Evolutionary conservation across 2,888 invertebrate genomes (phyloP).

Genomic region (Cordilura impudica): DNA sequence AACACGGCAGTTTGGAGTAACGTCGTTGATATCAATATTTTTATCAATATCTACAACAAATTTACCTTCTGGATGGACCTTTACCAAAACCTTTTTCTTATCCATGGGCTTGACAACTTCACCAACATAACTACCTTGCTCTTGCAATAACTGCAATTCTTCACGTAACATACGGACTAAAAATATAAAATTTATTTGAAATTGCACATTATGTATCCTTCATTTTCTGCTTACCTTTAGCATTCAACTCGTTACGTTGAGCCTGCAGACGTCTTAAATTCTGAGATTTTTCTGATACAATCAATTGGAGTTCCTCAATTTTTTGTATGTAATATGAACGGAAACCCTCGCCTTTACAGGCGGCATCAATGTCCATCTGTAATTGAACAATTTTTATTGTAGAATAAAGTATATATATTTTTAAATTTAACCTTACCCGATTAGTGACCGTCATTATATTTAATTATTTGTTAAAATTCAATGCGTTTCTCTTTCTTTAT

Average conservation of each 20-base stretch:
- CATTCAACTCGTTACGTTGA: constrained; percentile 98
- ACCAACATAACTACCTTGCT: constrained; percentile 99
- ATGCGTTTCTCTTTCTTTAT: background rate
- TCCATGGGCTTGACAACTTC: constrained; percentile 99
- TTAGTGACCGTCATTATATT: constrained; percentile 72
- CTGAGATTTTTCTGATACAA: constrained; percentile 98
- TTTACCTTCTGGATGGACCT: constrained; percentile 99
- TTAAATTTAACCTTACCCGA: constrained; percentile 67
- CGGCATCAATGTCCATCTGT: constrained; percentile 76
- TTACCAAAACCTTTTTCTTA: constrained; percentile 99
- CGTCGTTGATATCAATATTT: constrained; percentile 98
- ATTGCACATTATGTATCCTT: background rate
- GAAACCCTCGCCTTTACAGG: constrained; percentile 86
- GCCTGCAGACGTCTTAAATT: constrained; percentile 98
- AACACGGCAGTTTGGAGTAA: constrained; percentile 98
- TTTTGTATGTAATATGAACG: constrained; percentile 98
- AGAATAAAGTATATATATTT: background rate
- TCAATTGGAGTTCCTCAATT: constrained; percentile 96
- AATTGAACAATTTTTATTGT: background rate
- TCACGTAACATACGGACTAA: constrained; percentile 97
- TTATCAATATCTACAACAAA: constrained; percentile 99
- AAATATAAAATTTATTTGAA: background rate
- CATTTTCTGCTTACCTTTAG: constrained; percentile 85
- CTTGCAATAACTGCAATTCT: constrained; percentile 96
- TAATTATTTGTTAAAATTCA: background rate